Evolutionary conservation across 2,113 vertebrate genomes (phyloP), one percentile per base, ranked within the genome.

Genomic region (Triplophysa siluroides): DNA sequence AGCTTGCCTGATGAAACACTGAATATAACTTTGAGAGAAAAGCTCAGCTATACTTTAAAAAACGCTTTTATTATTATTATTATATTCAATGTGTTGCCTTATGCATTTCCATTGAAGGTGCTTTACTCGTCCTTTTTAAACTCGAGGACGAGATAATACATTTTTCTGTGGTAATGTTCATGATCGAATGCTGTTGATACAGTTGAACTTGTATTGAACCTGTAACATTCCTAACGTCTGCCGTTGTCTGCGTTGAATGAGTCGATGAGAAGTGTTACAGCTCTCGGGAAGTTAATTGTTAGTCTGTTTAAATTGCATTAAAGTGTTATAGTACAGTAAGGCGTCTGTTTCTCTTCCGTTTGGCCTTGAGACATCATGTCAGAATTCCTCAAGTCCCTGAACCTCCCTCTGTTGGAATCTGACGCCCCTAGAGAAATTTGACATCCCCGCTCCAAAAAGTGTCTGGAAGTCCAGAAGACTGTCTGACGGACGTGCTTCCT

Each of bases 391-490:
- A 7, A 50, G 26, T 24, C 50, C 45, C 45, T 26, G 56, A 71
- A 8, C 43, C 45, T 58, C n/a, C 45, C 29, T 66, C 60, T 60
- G 10, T 23, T 85, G 79, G 88, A 90, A 84, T 86, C 69, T 13
- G 80, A 86, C 78, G 21, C 45, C 80, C 21, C 21, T 6, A 1
- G 81, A 85, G 79, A 84, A 87, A 84, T 84, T 80, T 87, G 72
- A 66, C 71, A 29, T 86, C 72, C 79, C 21, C 77, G 79, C 75
- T 82, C 38, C 67, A 78, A 78, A 88, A 85, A 47, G 65, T 63
- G 38, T 0, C 1, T 71, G 78, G 12, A 60, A 69, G 54, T 75
- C 66, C 52, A 2, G 74, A 82, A 60, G 26, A 2, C 71, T 38
- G 23, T 84, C 14, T 79, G 68, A 85, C 80, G 23, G 18, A 66